Percentiles rank a stretch among this genome's conserved stretches.
phyloP scores from a whole-genome alignment of 2,888 invertebrate species.

The Campoplex nolae region DNA sequence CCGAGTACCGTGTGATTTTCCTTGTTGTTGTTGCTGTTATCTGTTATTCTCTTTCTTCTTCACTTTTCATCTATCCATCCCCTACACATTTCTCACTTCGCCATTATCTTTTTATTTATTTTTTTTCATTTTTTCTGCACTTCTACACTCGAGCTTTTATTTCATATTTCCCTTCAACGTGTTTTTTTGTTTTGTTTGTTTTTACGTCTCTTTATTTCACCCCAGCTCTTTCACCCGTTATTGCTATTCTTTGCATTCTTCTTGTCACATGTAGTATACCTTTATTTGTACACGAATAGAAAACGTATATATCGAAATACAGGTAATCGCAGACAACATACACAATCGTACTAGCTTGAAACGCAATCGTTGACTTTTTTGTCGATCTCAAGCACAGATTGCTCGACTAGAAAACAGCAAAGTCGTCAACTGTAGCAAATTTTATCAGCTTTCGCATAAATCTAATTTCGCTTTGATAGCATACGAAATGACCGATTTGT shows the following conservation, averaged over 20 bases:
- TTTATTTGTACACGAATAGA: not conserved
- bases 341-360: too few relatives aligned
- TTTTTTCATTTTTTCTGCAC: not conserved
- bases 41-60: not conserved
- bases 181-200: slow-evolving; percentile 31
- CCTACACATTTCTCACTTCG: not conserved
- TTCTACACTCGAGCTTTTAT: slow-evolving; percentile 29
- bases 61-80: not conserved
- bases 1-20: slow-evolving; percentile 64
- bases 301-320: not conserved
- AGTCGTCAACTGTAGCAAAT: too few relatives aligned
- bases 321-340: not conserved
- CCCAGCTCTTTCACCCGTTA: slow-evolving; percentile 41
- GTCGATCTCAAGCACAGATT: too few relatives aligned
- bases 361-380: too few relatives aligned
- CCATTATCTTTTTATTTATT: slow-evolving; percentile 4
- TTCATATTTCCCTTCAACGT: slow-evolving; percentile 9
- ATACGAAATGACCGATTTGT: too few relatives aligned
- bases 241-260: slow-evolving; percentile 39
- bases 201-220: slow-evolving; percentile 42
- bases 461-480: too few relatives aligned
- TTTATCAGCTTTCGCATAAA: too few relatives aligned
- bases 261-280: not conserved
- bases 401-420: too few relatives aligned
- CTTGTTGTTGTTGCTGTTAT: slow-evolving; percentile 58